Evolutionary conservation across 92 coral and sea anemone species (phyloP).

Genomic region (Ricordea florida): DNA sequence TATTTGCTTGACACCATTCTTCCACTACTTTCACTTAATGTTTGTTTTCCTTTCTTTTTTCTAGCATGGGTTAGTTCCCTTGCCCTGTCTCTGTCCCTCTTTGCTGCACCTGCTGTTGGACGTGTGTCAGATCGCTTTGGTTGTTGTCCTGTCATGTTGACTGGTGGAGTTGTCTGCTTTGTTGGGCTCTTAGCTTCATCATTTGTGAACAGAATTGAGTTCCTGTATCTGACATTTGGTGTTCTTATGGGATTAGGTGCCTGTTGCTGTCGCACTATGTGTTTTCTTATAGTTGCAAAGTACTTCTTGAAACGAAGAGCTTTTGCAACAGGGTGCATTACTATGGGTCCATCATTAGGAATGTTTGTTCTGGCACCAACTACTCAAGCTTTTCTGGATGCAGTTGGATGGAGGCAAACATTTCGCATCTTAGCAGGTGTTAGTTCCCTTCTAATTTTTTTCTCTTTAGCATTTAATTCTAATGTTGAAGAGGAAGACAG

Average conservation of each 20-base stretch:
- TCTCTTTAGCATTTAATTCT: background rate
- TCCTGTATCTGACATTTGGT: constrained; percentile 6
- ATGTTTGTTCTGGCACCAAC: constrained; percentile 8
- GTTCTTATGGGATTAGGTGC: constrained; percentile 5
- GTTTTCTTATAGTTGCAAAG: constrained; percentile 14
- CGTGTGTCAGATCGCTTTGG: background rate
- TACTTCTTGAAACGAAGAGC: constrained; percentile 8
- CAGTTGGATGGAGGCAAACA: constrained; percentile 19
- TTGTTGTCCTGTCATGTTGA: background rate
- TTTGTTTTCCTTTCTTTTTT: background rate
- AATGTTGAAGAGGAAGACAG: background rate
- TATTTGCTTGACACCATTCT: too few species aligned
- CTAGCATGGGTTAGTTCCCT: constrained; percentile 29
- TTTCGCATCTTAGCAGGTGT: constrained; percentile 1
- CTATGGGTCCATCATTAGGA: constrained; percentile 9
- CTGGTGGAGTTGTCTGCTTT: background rate
- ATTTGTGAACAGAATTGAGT: background rate
- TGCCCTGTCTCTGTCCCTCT: background rate
- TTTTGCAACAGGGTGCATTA: constrained; percentile 15
- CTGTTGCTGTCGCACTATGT: background rate
- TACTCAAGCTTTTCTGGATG: background rate
- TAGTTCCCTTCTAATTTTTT: background rate
- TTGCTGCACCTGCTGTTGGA: constrained; percentile 3
- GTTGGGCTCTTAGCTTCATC: constrained; percentile 6
- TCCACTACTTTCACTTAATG: too few species aligned